A percentile compares a stretch with the other conserved stretches of the same genome.
Evolutionary conservation across 1,140 invertebrate genomes (phyloP).

Genomic region (Drosophila simulans): DNA sequence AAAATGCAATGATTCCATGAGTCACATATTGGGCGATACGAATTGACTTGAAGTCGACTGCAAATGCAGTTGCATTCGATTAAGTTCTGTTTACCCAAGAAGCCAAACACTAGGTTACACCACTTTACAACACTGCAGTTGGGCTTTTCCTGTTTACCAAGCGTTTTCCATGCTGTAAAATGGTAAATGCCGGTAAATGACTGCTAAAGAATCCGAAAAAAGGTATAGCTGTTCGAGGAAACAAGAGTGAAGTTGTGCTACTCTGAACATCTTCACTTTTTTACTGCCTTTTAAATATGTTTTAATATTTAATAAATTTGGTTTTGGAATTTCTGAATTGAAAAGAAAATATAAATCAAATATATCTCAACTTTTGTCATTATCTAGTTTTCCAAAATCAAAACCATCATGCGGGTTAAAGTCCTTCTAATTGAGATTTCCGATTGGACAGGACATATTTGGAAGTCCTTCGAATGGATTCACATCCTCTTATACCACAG

Average conservation of each 20-base stretch:
- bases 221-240: no score
- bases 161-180: background rate
- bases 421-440: background rate
- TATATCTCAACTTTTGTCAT: background rate
- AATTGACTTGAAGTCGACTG: constrained; percentile 14
- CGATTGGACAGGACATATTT: constrained; percentile 6
- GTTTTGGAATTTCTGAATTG: background rate
- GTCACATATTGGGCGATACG: constrained; percentile 6
- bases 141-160: constrained; percentile 3
- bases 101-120: constrained; percentile 31
- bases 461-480: background rate
- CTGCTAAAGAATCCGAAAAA: background rate
- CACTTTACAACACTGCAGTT: constrained; percentile 10
- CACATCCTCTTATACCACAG: no score
- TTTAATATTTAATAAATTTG: background rate
- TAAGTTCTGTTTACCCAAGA: constrained; percentile 26
- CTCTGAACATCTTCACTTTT: background rate
- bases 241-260: background rate
- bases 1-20: background rate
- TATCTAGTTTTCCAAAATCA: background rate
- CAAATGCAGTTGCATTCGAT: constrained; percentile 38
- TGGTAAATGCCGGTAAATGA: background rate
- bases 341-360: no score
- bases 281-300: background rate
- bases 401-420: background rate